Conservation (phyloP, 2,888 invertebrate species). For the Eulithis prunata region DNA sequence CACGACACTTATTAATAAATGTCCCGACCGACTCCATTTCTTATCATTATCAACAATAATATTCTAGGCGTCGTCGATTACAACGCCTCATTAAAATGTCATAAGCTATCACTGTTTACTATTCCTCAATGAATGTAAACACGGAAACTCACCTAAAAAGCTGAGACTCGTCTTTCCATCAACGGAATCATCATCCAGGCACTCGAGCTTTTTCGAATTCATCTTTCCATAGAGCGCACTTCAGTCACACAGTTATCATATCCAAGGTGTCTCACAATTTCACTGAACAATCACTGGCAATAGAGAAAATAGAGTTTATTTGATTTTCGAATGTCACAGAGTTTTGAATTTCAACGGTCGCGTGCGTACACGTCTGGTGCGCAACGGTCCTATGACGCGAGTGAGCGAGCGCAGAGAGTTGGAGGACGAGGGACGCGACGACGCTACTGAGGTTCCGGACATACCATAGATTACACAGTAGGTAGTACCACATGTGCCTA, state of each 20-base stretch:
- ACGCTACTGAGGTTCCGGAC: conserved; percentile 41
- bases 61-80: conserved; percentile 29
- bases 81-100: conserved; percentile 43
- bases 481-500: conserved; percentile 51
- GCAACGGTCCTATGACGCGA: conserved; percentile 70
- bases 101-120: conserved; percentile 46
- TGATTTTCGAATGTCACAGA: conserved; percentile 50
- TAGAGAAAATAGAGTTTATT: conserved; percentile 18
- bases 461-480: conserved; percentile 29
- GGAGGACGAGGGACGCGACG: conserved; percentile 38
- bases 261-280: conserved; percentile 33
- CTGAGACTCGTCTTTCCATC: conserved; percentile 80
- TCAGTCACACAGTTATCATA: conserved; percentile 51
- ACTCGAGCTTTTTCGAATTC: conserved; percentile 83
- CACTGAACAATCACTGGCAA: conserved; percentile 46
- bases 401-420: conserved; percentile 65
- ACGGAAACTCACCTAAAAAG: conserved; percentile 74
- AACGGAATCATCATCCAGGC: conserved; percentile 75
- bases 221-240: conserved; percentile 74
- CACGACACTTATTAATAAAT: conserved; percentile 52
- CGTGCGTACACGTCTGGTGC: conserved; percentile 65
- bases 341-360: conserved; percentile 66
- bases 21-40: conserved; percentile 41
- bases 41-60: conserved; percentile 46
- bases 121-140: conserved; percentile 34